Percentiles rank a stretch among this genome's conserved stretches.
phyloP scores from a whole-genome alignment of 2,797 vertebrate genomes.

The Cyprinodon diabolis region DNA sequence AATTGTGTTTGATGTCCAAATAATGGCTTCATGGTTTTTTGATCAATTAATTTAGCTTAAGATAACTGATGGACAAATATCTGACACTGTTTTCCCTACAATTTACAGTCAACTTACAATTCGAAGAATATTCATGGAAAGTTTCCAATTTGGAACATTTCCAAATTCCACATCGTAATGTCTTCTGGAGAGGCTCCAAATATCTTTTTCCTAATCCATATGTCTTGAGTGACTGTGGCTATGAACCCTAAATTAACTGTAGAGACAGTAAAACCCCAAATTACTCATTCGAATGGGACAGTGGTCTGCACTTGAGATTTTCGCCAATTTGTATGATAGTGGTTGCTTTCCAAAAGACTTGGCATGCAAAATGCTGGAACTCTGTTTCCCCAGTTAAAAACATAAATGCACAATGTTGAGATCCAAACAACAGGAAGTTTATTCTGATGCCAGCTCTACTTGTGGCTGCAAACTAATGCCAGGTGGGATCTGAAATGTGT shows the following conservation, averaged over 20 bases:
- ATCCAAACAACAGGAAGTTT: background rate
- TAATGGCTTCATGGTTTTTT: background rate
- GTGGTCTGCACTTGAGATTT: background rate
- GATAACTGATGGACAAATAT: background rate
- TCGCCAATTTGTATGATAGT: background rate
- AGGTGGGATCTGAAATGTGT: no score
- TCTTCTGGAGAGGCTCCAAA: background rate
- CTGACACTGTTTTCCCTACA: background rate
- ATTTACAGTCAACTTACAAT: background rate
- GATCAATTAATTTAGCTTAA: background rate
- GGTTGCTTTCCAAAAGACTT: background rate
- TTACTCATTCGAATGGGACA: background rate
- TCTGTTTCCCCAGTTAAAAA: background rate
- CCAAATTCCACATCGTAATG: background rate
- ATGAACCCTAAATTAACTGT: conserved; percentile 2
- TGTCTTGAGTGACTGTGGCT: background rate
- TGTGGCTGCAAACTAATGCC: background rate
- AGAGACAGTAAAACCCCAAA: background rate
- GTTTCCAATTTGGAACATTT: background rate
- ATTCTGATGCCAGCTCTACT: background rate
- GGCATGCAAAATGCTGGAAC: background rate
- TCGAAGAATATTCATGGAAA: background rate
- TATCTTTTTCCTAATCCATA: background rate
- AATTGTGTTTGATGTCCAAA: background rate
- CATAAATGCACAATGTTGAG: background rate